Evolutionary conservation across 1,140 invertebrate species (phyloP), one percentile per base, ranked within the genome.

Genomic region (Drosophila guanche): DNA sequence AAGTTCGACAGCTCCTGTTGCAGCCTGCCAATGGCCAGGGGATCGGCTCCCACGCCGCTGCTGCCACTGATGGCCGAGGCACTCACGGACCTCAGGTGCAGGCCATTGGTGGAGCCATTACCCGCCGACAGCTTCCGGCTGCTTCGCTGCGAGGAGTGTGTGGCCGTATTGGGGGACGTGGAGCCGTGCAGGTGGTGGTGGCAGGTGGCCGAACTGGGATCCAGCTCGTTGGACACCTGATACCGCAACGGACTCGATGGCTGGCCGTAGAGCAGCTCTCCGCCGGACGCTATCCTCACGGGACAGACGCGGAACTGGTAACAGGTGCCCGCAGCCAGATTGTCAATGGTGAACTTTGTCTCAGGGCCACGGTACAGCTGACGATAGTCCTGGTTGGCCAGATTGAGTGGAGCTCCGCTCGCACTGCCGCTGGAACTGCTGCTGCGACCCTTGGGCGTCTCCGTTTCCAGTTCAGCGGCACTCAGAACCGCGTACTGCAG

Each of bases 281-380:
- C 93, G 37, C 92, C 92, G 2, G 84, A 72, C 61, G 93, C 93
- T 56, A 94, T 91, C 37, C 96, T 93, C 52, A 96, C 93, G 2
- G 95, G 94, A 92, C 95, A 95, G 14, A 97, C 95, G 23, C 95
- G 93, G 51, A 96, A 93, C 69, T 92, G 91, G 89, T 97, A 97
- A 69, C 96, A 95, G 27, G 93, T 93, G 62, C 94, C 95, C 14
- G 94, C 92, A 73, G 95, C 93, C 69, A 97, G 92, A 79, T 94
- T 94, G 67, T 94, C 93, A 74, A 97, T 90, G 53, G 90, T 91
- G 83, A 93, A 95, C 83, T 93, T 94, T 16, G 94, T 94, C 60
- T 95, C 95, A 61, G 92, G 75, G 43, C 96, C 96, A 72, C 93
- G 92, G 85, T 96, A 96, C 40, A 96, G 93, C 95, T 97, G 91